Evolutionary conservation across 2,888 invertebrate species (phyloP), one percentile per base, ranked within the genome.

Genomic region (Geophilus truncorum): DNA sequence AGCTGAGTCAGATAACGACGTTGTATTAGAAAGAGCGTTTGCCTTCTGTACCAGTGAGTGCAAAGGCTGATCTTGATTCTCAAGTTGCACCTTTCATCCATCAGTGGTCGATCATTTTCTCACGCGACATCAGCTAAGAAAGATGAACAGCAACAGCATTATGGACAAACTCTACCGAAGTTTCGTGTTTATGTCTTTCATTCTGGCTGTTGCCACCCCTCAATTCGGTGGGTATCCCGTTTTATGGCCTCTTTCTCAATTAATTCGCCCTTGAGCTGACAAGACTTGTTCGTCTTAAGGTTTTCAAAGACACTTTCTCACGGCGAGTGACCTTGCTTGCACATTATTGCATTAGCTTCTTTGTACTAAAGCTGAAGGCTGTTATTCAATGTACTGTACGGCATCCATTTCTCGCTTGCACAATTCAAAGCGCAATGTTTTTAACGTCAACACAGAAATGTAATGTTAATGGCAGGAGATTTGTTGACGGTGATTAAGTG

Each of bases 31-130:
- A 51, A 51, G 18, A 51, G 23, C n/a, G 34, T 77, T 77, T 21
- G 36, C 77, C 77, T 77, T 77, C 77, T 77, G 77, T 77, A 77
- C 77, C 77, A 77, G 77, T 77, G 77, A 40, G 77, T 77, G 40
- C 77, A 77, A 77, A 40, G 77, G 36, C 40, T 70, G 15, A 70
- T 70, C 70, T 70, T 70, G 70, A 70, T 70, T 28, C 28, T 70
- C 28, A 23, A 70, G 28, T 28, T 28, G 70, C 10, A 28, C 28
- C 25, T 28, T 28, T 70, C 70, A 28, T 70, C 28, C 70, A 23
- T 70, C 70, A 25, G 70, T 25, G 70, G 70, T 70, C 70, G 28
- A 70, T 57, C 70, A 25, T 4, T 23, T 23, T 12, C 15, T 23
- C 28, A 28, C 1, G 70, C 25, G 28, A 1, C 28, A 28, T 28